Evolutionary conservation across 2,888 invertebrate species (phyloP).

Genomic region (Rutpela maculata): DNA sequence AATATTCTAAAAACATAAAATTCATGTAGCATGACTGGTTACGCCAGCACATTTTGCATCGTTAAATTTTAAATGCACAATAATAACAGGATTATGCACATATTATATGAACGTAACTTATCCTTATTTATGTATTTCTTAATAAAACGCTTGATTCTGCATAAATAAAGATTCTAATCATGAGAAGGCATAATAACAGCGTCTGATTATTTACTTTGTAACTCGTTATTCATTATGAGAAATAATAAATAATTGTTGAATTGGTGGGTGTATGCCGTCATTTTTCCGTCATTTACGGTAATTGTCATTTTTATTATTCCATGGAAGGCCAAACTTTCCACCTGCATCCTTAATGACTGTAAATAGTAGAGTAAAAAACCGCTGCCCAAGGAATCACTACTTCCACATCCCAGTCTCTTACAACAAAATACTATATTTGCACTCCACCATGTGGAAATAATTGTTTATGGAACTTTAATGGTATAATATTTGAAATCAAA

Average conservation of each 20-base stretch:
- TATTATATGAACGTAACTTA: not conserved
- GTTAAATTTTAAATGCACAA: not conserved
- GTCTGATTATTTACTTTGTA: not conserved
- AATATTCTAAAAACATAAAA: constrained; percentile 2
- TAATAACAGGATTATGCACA: not conserved
- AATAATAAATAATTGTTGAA: not conserved
- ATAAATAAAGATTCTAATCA: constrained; percentile 2
- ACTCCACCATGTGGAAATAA: no score
- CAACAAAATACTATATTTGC: no score
- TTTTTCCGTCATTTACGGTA: not conserved
- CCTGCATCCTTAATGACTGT: no score
- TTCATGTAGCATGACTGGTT: constrained; percentile 7
- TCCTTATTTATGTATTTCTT: not conserved
- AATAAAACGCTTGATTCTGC: constrained; percentile 3
- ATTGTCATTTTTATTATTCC: not conserved
- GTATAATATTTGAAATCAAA: no score
- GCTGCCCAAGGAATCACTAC: no score
- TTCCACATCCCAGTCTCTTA: no score
- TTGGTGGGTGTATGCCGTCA: not conserved
- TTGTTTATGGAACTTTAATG: no score
- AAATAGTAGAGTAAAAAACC: no score
- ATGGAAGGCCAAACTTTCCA: no score
- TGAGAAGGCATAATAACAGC: constrained; percentile 3
- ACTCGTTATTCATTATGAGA: not conserved
- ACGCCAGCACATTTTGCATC: not conserved